Conservation (phyloP, 2,797 vertebrate species). For the Carapus acus region DNA sequence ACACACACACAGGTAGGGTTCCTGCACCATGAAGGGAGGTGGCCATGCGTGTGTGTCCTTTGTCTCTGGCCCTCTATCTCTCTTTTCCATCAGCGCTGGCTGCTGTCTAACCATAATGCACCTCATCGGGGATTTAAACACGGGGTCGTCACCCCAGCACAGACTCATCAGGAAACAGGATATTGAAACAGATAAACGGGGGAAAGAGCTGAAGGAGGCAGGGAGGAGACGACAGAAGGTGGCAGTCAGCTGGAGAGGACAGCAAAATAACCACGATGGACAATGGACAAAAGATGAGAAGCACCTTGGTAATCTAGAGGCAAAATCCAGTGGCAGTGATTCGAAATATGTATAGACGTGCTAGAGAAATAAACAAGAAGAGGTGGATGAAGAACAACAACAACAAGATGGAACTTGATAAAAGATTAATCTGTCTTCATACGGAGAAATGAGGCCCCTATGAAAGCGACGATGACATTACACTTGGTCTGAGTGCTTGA, state of each 20-base stretch:
- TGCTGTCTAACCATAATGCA: conserved; percentile 62
- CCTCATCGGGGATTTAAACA: conserved; percentile 63
- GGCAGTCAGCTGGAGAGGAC: conserved; percentile 16
- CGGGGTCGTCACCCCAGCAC: conserved; percentile 56
- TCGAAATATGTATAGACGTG: too few relatives aligned
- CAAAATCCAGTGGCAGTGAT: too few relatives aligned
- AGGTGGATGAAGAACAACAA: not conserved
- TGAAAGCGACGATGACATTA: conserved; percentile 5
- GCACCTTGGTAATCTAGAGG: too few relatives aligned
- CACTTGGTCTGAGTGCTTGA: conserved; percentile 8
- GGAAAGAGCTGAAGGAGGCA: conserved; percentile 53
- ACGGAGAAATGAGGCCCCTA: conserved; percentile 2
- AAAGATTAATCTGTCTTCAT: not conserved
- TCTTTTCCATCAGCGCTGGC: conserved; percentile 57
- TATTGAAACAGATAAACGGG: conserved; percentile 70
- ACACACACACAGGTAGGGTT: conserved; percentile 26
- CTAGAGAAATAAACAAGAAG: too few relatives aligned
- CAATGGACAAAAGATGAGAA: too few relatives aligned
- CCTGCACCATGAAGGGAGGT: conserved; percentile 53
- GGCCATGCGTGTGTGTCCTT: conserved; percentile 58
- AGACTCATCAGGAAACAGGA: conserved; percentile 65
- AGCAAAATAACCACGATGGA: too few relatives aligned
- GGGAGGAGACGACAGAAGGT: conserved; percentile 42
- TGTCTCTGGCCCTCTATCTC: conserved; percentile 60
- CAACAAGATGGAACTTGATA: not conserved